Base-by-base conservation (phyloP, 2,113 vertebrate species). In the Piprites chloris region DNA sequence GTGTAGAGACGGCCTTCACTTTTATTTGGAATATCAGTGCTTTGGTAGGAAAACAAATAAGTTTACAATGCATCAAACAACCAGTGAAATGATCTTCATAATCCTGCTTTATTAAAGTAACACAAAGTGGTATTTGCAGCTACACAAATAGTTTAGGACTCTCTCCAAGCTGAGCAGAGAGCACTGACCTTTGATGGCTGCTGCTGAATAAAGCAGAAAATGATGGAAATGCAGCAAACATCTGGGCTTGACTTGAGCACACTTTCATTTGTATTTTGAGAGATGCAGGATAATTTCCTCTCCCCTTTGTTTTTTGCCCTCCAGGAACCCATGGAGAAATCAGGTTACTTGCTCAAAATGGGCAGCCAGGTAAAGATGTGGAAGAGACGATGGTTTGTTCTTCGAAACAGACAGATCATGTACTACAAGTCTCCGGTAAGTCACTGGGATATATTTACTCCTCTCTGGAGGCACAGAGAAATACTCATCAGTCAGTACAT, bases 371-470 rank as follows among this genome's bases (percentile, higher is more conserved):
- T 99, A 66, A 99, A 98, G 93, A 98, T 97, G 5, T 99, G 99
- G 99, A 99, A 99, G 79, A 98, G 99, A 24, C 97, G 99, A 90
- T 99, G 99, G 99, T 99, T 99, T 96, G 98, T 99, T 90, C 97
- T 99, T 87, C 98, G 98, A 93, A 99, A 99, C 55, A 98, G 98
- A 87, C 99, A 99, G 85, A 98, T 99, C 81, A 98, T 98, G 90
- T 99, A 99, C 97, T 99, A 99, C 96, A 99, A 99, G 86, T 98
- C 99, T 62, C 99, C 99, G 14, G 99, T 99, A 96, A 99, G 99
- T 98, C 52, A 35, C 28, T 68, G 46, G 17, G 12, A 52, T 63
- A 41, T 19, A 11, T 47, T 61, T 30, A 35, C 24, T 69, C 24
- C 33, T 53, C 9, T 61, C 37, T 53, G 52, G 46, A 89, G 39